Conservation (phyloP, 2,113 vertebrate species). For the Eulemur rufifrons region DNA sequence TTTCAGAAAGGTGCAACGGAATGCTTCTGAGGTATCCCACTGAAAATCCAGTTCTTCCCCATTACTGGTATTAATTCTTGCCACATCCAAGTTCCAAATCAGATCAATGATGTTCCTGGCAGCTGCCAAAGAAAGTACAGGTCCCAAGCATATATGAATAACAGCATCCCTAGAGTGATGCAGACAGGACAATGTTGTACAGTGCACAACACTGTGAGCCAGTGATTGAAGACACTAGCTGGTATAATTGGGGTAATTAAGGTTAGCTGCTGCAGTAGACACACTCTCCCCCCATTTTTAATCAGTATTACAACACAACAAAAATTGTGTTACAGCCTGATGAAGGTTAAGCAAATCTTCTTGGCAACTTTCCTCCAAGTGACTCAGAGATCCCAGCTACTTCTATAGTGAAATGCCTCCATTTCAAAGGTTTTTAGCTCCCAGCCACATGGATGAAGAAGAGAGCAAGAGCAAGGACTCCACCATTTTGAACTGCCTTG, state of each 20-base stretch:
- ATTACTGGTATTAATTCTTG: neutral
- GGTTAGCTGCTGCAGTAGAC: neutral
- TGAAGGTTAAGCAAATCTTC: neutral
- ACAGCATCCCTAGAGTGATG: neutral
- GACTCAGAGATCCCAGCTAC: neutral
- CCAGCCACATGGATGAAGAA: neutral
- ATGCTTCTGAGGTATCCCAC: neutral
- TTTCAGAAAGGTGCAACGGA: neutral
- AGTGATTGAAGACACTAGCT: neutral
- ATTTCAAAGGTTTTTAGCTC: neutral
- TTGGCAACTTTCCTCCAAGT: neutral
- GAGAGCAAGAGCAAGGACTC: neutral
- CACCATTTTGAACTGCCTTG: neutral
- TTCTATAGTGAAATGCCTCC: neutral
- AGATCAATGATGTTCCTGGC: neutral
- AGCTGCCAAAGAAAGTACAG: neutral
- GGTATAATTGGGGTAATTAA: neutral
- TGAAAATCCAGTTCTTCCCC: neutral
- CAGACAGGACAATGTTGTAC: neutral
- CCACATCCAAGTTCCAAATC: neutral
- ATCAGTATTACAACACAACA: neutral
- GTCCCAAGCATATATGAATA: neutral
- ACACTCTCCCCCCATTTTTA: neutral
- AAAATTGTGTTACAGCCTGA: neutral
- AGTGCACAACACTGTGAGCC: neutral